A percentile compares a stretch with the other conserved stretches of the same genome.
Conservation (phyloP, 1,140 invertebrate genomes). For the Caerostris extrusa region DNA sequence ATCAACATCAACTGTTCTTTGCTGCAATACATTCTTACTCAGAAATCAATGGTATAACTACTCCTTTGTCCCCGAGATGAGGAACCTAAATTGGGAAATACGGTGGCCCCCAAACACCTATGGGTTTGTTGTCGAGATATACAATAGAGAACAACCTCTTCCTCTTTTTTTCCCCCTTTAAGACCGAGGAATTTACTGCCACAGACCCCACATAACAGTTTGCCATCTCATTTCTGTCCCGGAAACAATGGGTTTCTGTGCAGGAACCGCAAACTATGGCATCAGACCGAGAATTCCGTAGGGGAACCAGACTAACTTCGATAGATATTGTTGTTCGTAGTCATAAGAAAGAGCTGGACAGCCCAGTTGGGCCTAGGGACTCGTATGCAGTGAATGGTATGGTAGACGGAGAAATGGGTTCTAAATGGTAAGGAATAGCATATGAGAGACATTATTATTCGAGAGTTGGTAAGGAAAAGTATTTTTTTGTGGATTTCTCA, state of each 20-base stretch:
- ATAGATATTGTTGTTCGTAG: constrained; percentile 54
- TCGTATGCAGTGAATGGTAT: constrained; percentile 46
- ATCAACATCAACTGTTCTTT: neutral
- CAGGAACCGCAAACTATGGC: constrained; percentile 27
- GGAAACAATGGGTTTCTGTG: constrained; percentile 20
- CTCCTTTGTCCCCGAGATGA: neutral
- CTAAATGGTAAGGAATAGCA: constrained; percentile 62
- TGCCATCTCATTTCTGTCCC: constrained; percentile 48
- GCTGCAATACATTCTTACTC: neutral
- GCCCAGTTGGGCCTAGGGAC: constrained; percentile 56
- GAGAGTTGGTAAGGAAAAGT: neutral
- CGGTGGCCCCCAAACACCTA: neutral
- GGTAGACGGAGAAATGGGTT: constrained; percentile 18
- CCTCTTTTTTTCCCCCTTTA: constrained; percentile 49
- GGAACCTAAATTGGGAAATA: neutral
- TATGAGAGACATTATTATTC: constrained; percentile 3
- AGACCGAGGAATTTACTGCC: constrained; percentile 51
- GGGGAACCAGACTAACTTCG: constrained; percentile 38
- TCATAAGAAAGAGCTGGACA: constrained; percentile 63
- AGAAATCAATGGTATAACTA: neutral
- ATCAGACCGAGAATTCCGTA: neutral
- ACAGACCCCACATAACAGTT: constrained; percentile 56
- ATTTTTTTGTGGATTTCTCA: neutral
- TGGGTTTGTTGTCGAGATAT: neutral
- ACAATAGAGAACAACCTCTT: neutral